Percentiles rank a stretch among this genome's conserved stretches.
These are phyloP conservation scores for Amazona vittata DNA, from an alignment of 2,113 vertebrate genomes.

Conservation along the genomic window DNA sequence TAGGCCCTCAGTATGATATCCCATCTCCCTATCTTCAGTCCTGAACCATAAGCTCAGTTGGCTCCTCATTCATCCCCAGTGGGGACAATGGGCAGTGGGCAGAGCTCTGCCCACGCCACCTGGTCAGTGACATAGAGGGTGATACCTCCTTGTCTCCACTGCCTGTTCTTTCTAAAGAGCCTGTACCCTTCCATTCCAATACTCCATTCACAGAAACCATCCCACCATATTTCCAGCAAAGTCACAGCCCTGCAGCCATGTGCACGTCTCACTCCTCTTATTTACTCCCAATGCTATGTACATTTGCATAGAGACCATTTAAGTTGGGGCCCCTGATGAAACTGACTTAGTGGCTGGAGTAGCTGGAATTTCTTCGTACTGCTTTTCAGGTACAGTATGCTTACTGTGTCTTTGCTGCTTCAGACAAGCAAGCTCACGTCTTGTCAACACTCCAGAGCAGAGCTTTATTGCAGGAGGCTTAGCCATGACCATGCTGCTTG, in stretches of 20 bases:
- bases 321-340: not conserved
- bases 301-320: not conserved
- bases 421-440: not conserved
- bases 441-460: not conserved
- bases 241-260: not conserved
- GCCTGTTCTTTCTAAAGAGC: not conserved
- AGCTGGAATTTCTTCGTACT: not conserved
- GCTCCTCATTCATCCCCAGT: too few relatives aligned
- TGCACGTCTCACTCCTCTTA: not conserved
- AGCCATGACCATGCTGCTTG: not conserved
- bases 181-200: not conserved
- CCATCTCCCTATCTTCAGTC: not conserved
- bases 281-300: not conserved
- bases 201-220: not conserved
- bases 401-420: not conserved
- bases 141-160: not conserved
- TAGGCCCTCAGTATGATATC: not conserved
- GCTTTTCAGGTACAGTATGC: not conserved
- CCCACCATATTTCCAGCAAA: not conserved
- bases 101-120: not conserved
- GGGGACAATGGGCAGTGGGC: not conserved
- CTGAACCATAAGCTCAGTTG: not conserved
- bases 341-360: not conserved
- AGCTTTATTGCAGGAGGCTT: not conserved
- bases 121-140: not conserved